Evolutionary conservation across 2,797 vertebrate species (phyloP), one percentile per base, ranked within the genome.

Genomic region (Todus mexicanus): DNA sequence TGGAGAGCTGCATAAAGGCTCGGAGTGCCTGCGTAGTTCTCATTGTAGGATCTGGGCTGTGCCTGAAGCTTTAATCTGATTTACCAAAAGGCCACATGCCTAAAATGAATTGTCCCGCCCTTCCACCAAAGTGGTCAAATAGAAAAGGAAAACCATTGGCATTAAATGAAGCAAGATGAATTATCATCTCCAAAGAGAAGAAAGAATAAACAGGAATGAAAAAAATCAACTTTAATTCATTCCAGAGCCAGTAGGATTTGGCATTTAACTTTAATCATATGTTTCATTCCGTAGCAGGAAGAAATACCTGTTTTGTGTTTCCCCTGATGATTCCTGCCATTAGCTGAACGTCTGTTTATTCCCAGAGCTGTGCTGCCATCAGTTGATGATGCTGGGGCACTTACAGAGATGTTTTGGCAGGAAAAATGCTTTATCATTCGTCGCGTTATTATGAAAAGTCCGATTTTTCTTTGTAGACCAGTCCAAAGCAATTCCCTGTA

Each of bases 331-430:
- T 90, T 89, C 65, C 80, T 94, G 75, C 90, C 81, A 90, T 90
- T 77, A 94, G 81, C 73, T 69, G 47, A 7, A 85, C 84, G 71
- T 18, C 69, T 84, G 77, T 82, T 90, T 94, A 95, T 95, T 94
- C 94, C 93, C 94, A 94, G 95, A 94, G 95, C 94, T 94, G 96
- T 96, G 93, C 95, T 94, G 95, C 91, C 95, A 96, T 95, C 94
- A 95, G 92, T 96, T 94, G 90, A 94, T 96, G 95, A 77, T 87
- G 95, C 92, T 87, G 88, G 89, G 86, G 78, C 95, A 87, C 90
- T 90, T 82, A 57, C 90, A 89, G 86, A 95, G 74, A 92, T 25
- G 38, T 64, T 92, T 57, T 87, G 93, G 71, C 90, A 93, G 68
- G 80, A 71, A 87, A 91, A 91, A 61, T 8, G 20, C 31, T 89